Conservation (phyloP, 2,797 vertebrate genomes). For the Poecilia wingei region DNA sequence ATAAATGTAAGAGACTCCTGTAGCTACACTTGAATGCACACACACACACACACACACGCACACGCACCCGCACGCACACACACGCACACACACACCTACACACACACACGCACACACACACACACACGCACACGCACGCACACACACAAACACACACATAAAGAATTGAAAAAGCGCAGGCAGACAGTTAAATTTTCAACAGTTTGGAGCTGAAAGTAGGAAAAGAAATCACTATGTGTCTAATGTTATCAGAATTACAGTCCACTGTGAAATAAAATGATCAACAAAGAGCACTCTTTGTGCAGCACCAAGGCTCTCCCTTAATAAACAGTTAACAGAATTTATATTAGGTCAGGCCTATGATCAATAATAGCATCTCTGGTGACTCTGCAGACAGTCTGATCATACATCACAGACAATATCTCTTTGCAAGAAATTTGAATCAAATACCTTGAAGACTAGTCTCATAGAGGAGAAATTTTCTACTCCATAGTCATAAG, state of each 20-base stretch:
- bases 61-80: slow-evolving; percentile 12
- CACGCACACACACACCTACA: slow-evolving; percentile 4
- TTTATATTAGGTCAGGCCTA: slow-evolving; percentile 72
- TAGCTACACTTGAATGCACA: slow-evolving; percentile 19
- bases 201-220: slow-evolving; percentile 42
- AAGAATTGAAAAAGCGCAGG: slow-evolving; percentile 30
- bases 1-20: slow-evolving; percentile 68
- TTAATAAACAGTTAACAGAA: slow-evolving; percentile 79
- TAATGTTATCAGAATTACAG: slow-evolving; percentile 54
- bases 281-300: slow-evolving; percentile 67
- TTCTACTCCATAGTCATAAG: slow-evolving; percentile 79
- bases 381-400: slow-evolving; percentile 74
- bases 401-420: slow-evolving; percentile 75
- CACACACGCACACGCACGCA: slow-evolving; percentile 20
- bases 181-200: slow-evolving; percentile 54
- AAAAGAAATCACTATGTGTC: slow-evolving; percentile 38
- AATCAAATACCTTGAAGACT: slow-evolving; percentile 79
- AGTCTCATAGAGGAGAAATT: slow-evolving; percentile 73
- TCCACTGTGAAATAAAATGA: slow-evolving; percentile 69
- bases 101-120: slow-evolving; percentile 6
- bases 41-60: not conserved
- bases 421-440: slow-evolving; percentile 69
- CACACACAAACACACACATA: slow-evolving; percentile 5
- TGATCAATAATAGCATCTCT: slow-evolving; percentile 79
- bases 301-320: slow-evolving; percentile 65